A percentile compares a stretch with the other conserved stretches of the same genome.
Evolutionary conservation across 2,888 invertebrate genomes (phyloP).

Genomic region (Rhaphigaster nebulosa): DNA sequence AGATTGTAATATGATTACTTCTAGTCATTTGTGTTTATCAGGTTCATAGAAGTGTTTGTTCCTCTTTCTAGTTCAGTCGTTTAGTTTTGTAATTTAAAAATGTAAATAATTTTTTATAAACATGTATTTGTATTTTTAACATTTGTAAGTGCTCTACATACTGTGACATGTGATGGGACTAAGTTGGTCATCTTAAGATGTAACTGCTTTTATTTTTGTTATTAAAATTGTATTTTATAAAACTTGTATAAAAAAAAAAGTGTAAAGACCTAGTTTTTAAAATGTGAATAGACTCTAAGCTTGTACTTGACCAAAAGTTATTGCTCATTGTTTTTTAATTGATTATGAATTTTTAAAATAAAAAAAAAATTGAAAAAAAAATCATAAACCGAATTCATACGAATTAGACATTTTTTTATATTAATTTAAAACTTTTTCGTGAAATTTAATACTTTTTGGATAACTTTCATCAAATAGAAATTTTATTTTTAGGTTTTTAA

Average conservation of each 20-base stretch:
- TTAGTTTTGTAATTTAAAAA: constrained; percentile 37
- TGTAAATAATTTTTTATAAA: constrained; percentile 18
- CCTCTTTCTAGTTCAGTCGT: background rate
- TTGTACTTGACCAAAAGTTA: constrained; percentile 28
- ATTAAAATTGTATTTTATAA: constrained; percentile 9
- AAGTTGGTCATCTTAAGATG: background rate
- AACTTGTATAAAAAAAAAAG: background rate
- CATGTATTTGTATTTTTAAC: background rate
- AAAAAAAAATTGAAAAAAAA: background rate
- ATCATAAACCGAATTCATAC: background rate
- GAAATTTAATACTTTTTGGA: background rate
- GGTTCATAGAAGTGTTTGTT: background rate
- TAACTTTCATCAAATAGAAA: background rate
- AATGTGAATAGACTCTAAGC: background rate
- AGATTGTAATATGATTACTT: background rate
- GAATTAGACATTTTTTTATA: too few relatives aligned
- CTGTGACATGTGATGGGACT: background rate
- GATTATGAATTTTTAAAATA: background rate
- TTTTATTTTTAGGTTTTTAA: background rate
- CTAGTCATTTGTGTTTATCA: constrained; percentile 33
- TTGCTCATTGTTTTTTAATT: constrained; percentile 43
- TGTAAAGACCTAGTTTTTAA: constrained; percentile 24
- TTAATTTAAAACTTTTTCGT: background rate
- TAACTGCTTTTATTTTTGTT: constrained; percentile 17
- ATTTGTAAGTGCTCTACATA: background rate